phyloP scores from a whole-genome alignment of 1,140 invertebrate species.

The Arion vulgaris region DNA sequence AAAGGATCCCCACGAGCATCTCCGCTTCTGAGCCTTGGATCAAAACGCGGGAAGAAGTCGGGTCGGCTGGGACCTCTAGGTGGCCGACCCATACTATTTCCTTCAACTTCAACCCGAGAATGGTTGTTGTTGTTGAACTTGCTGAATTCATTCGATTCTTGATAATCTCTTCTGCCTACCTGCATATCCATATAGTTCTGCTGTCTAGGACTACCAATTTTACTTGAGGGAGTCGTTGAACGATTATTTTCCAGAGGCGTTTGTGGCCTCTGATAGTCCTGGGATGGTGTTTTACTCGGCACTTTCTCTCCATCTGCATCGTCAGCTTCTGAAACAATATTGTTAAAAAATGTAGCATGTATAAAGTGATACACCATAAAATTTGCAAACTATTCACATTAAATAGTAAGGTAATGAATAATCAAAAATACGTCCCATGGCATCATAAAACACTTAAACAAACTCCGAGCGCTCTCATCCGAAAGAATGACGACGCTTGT shows the following conservation, averaged over 20 bases:
- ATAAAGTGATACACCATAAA: no score
- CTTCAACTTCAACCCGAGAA: constrained; percentile 35
- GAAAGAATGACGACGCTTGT: no score
- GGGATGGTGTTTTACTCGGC: constrained; percentile 40
- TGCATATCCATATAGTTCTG: constrained; percentile 49
- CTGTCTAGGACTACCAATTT: constrained; percentile 39
- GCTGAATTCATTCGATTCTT: constrained; percentile 40
- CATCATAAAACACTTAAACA: no score
- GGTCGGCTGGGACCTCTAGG: constrained; percentile 58
- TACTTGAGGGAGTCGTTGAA: constrained; percentile 19
- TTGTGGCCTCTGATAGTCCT: constrained; percentile 49
- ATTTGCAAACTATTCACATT: no score
- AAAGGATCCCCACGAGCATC: constrained; percentile 16
- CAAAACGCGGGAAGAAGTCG: constrained; percentile 51
- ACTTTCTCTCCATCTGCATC: constrained; percentile 44
- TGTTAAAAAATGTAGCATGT: no score
- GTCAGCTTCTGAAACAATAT: constrained; percentile 49
- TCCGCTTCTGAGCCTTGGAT: constrained; percentile 22
- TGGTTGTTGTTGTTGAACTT: constrained; percentile 47
- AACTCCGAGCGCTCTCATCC: no score
- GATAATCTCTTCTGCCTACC: constrained; percentile 47
- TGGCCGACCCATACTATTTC: constrained; percentile 51
- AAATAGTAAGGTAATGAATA: no score
- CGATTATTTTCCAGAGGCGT: constrained; percentile 56
- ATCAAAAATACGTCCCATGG: no score